phyloP scores from a whole-genome alignment of 2,797 vertebrate species.

The Luscinia luscinia region DNA sequence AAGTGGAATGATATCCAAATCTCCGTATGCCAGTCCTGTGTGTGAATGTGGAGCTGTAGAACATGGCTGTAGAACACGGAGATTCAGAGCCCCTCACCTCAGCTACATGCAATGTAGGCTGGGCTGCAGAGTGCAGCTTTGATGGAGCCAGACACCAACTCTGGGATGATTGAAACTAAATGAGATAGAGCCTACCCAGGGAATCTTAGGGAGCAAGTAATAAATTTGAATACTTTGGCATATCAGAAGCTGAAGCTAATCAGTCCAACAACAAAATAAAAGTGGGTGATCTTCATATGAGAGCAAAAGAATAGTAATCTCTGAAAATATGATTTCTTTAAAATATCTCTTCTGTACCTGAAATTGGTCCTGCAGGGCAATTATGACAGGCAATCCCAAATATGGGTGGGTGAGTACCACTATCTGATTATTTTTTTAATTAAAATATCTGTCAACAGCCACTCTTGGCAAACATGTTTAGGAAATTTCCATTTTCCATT shows the following conservation, averaged over 20 bases:
- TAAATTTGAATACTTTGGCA: conserved; percentile 15
- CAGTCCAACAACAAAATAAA: background rate
- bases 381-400: background rate
- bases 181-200: background rate
- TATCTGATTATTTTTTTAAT: background rate
- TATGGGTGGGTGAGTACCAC: background rate
- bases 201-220: background rate
- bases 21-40: background rate
- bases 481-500: conserved; percentile 42
- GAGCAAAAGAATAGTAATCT: background rate
- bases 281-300: background rate
- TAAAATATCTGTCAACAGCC: background rate
- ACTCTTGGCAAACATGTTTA: background rate
- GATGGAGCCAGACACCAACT: background rate
- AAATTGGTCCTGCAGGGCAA: background rate
- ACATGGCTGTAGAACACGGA: background rate
- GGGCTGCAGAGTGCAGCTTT: background rate
- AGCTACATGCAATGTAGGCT: background rate
- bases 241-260: conserved; percentile 32
- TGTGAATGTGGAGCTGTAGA: background rate
- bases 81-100: background rate
- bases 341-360: background rate
- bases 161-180: background rate
- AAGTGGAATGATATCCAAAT: conserved; percentile 33
- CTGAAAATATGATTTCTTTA: background rate